Conservation (phyloP, 35 echinoderm and acorn worm genomes). For the Hemicentrotus pulcherrimus region DNA sequence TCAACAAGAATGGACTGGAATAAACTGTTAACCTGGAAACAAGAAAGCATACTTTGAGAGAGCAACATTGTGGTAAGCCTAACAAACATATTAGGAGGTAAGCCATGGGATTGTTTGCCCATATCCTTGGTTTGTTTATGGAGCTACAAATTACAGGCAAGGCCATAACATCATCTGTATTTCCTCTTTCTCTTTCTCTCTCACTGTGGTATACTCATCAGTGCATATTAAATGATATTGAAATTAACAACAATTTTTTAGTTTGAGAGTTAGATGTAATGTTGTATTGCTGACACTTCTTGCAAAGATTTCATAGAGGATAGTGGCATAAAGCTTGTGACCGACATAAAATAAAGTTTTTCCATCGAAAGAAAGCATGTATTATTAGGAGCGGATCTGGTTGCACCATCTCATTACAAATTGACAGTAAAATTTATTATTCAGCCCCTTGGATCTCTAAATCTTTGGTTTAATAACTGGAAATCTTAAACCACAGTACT, state of each 20-base stretch:
- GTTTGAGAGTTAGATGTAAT: not conserved
- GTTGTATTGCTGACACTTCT: not conserved
- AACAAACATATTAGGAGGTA: not conserved
- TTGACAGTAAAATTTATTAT: not conserved
- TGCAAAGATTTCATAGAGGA: not conserved
- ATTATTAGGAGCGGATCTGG: not conserved
- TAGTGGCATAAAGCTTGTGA: not conserved
- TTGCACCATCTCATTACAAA: not conserved
- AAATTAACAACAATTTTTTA: not conserved
- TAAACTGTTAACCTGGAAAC: not conserved
- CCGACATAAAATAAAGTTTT: not conserved
- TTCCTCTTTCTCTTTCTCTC: not conserved
- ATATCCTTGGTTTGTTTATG: not conserved
- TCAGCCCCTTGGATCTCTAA: not conserved
- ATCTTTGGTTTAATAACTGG: too few relatives aligned
- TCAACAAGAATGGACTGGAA: not conserved
- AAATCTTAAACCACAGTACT: not conserved
- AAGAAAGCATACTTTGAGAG: not conserved
- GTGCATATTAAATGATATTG: not conserved
- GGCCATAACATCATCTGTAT: not conserved
- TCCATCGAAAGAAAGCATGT: not conserved
- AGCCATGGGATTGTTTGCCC: not conserved
- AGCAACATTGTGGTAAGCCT: not conserved
- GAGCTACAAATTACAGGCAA: not conserved
- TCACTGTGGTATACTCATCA: not conserved